A percentile compares a stretch with the other conserved stretches of the same genome.
phyloP scores from a whole-genome alignment of 1,140 invertebrate genomes.

The Zophobas morio region DNA sequence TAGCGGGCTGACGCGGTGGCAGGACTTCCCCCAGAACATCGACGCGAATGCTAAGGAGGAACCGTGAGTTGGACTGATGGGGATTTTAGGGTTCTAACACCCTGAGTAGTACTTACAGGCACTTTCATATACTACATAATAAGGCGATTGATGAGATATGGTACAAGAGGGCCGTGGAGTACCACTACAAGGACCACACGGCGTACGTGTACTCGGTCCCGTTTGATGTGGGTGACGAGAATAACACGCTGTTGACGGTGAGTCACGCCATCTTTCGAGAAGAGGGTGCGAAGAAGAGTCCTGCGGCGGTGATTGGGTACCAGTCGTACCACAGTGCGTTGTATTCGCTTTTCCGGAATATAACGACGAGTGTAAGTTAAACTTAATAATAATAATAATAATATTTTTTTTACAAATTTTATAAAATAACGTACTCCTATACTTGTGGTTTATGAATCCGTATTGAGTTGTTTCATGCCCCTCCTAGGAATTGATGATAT shows the following conservation, averaged over 20 bases:
- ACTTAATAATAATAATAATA: too few species aligned
- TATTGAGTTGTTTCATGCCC: too few species aligned
- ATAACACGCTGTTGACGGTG: conserved; percentile 86
- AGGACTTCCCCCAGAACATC: conserved; percentile 77
- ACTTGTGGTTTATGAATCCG: too few species aligned
- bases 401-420: too few species aligned
- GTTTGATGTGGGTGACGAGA: conserved; percentile 77
- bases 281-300: conserved; percentile 78
- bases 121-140: conserved; percentile 84
- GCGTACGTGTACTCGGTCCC: conserved; percentile 92
- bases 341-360: conserved; percentile 83
- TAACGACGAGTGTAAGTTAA: conserved; percentile 74
- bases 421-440: too few species aligned
- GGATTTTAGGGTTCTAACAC: not conserved
- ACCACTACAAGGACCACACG: conserved; percentile 83
- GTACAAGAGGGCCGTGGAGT: conserved; percentile 94
- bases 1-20: conserved; percentile 90
- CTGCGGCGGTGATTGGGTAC: conserved; percentile 93
- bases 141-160: conserved; percentile 92
- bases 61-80: conserved; percentile 56
- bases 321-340: conserved; percentile 87
- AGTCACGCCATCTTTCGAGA: conserved; percentile 88
- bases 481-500: too few species aligned
- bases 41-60: conserved; percentile 56
- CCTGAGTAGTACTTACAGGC: conserved; percentile 67